Evolutionary conservation across 1,140 invertebrate species (phyloP), one percentile per base, ranked within the genome.

Genomic region (Melanaphis sacchari): DNA sequence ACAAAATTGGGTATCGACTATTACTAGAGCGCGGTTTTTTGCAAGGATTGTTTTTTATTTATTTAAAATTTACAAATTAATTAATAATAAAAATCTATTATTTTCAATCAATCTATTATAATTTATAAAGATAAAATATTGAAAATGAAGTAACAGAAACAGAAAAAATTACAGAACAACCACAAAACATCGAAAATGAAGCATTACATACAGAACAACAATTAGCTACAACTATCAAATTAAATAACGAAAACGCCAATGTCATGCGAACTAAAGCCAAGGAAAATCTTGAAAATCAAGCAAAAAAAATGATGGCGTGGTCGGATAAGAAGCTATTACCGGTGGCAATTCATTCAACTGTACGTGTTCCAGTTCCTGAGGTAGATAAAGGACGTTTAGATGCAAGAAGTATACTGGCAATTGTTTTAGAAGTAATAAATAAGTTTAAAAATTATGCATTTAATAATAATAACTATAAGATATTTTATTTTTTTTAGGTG

Each of bases 211-310:
- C n/a, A n/a, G n/a, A 81, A 81, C 76, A 81, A 81, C 36, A 21
- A 36, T 81, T 81, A n/a, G 76, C 59, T 36, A 81, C 76, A 81
- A 81, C 76, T 81, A 38, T 36, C 4, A 81, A 81, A 81, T 81
- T 81, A 36, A 81, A 81, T 81, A 81, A 81, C 31, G n/a, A 81
- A 81, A 81, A 81, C 76, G 76, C 76, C 76, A 81, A 81, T 81
- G 36, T 81, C 15, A 38, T 81, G 76, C n/a, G 36, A 36, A 38
- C 36, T 38, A 81, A 36, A 81, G 76, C 76, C n/a, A 81, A 81
- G 76, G 76, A 81, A 81, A 81, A 81, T 81, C 76, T 81, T 38
- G 76, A 81, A 81, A 81, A 81, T 81, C 36, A 81, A 81, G 76
- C n/a, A 4, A 52, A 81, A 81, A 81, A 81, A 81, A 81, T 81